These are phyloP conservation scores for Scophthalmus maximus DNA, from an alignment of 2,113 vertebrate genomes.

Conservation along the genomic window DNA sequence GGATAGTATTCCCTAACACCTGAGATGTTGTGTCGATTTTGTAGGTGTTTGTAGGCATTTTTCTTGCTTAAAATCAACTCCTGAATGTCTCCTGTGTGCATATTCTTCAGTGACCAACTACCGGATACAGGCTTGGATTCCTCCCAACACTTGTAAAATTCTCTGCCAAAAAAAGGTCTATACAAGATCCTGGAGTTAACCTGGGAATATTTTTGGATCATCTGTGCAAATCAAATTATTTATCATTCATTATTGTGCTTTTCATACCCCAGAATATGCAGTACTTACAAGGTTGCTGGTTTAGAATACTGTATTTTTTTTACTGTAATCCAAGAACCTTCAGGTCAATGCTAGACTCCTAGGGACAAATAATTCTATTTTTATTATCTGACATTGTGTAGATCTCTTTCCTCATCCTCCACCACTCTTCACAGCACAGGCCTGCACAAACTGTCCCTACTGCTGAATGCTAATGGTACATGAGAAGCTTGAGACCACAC, in stretches of 20 bases:
- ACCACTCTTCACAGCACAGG: background rate
- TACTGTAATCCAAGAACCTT: background rate
- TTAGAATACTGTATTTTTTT: background rate
- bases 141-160: no score
- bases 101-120: no score
- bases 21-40: no score
- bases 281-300: background rate
- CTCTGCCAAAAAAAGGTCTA: no score
- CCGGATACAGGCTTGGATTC: no score
- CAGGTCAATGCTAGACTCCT: background rate
- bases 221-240: no score
- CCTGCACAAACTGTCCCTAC: background rate
- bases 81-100: no score
- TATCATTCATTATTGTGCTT: background rate
- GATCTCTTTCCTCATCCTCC: background rate
- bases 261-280: background rate
- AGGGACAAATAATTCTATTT: background rate
- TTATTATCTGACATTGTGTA: background rate
- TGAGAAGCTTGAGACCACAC: background rate
- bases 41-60: no score
- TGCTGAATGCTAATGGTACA: constrained; percentile 5
- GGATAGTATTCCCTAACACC: no score
- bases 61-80: no score
- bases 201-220: no score
- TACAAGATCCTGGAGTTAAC: no score